Evolutionary conservation across 2,113 vertebrate genomes (phyloP), one percentile per base, ranked within the genome.

Genomic region (Corydoras maculifer): DNA sequence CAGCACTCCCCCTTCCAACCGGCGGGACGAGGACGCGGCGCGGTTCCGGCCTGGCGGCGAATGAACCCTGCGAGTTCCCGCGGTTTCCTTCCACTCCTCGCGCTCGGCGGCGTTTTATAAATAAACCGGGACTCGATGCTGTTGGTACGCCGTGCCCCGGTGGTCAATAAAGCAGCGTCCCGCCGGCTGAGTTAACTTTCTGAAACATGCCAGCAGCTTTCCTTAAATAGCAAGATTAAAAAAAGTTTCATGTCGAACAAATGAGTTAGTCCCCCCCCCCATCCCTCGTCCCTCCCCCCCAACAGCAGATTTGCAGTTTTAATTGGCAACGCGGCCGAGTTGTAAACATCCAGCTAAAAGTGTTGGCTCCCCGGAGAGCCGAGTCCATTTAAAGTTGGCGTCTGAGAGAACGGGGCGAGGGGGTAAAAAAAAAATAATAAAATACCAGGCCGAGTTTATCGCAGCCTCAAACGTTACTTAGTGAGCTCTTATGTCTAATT

Each of bases 401-500:
- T 50, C 48, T 59, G 68, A 75, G 74, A 61, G 50, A 31, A 43
- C 18, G 18, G 18, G 18, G 62, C 48, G 72, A 77, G 72, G 12
- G 49, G 31, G 2, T 12, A 8, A 2, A 8, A 65, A 65, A 25
- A 25, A 25, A 25, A 25, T 1, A 25, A 25, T 25, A 25, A 25
- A 25, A 25, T 25, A 63, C 54, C 68, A 50, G 62, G 71, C 51
- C 69, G 9, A 14, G 55, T 68, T 64, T 62, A 57, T 18, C n/a
- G 68, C 78, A 70, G 75, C 73, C 2, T 71, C 75, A 68, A 74
- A 64, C 78, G 75, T 78, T 78, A 75, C 50, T 67, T 69, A 9
- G 76, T 80, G 71, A 83, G 78, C 84, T 78, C 77, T 86, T 78
- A 81, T 82, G 82, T 85, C 83, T 87, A 87, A 89, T 88, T 86